A percentile compares a stretch with the other conserved stretches of the same genome.
Evolutionary conservation across 2,113 vertebrate genomes (phyloP).

Genomic region (Pao palembangensis): DNA sequence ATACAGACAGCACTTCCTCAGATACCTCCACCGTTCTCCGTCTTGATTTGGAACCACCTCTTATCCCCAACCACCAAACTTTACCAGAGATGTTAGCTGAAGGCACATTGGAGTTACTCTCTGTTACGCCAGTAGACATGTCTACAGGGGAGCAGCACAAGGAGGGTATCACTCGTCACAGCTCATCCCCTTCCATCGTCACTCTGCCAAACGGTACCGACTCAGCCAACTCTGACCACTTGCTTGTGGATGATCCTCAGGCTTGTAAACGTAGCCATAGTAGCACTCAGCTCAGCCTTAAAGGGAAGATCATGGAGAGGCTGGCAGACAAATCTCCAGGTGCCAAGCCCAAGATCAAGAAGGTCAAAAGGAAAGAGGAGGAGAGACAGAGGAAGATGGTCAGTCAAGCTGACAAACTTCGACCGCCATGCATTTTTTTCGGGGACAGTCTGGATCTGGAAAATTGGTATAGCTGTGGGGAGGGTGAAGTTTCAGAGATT

Average conservation of each 20-base stretch:
- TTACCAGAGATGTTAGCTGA: constrained; percentile 74
- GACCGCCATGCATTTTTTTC: constrained; percentile 89
- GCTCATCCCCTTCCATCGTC: constrained; percentile 90
- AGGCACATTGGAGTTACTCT: constrained; percentile 71
- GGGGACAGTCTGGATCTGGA: constrained; percentile 96
- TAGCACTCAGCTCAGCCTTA: constrained; percentile 92
- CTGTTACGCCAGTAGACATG: constrained; percentile 37
- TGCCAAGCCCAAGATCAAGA: constrained; percentile 94
- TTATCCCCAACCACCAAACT: constrained; percentile 53
- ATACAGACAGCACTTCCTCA: constrained; percentile 74
- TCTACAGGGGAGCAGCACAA: constrained; percentile 71
- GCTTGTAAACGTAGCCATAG: constrained; percentile 89
- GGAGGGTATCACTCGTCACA: constrained; percentile 89
- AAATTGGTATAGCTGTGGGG: constrained; percentile 99
- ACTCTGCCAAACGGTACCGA: constrained; percentile 73
- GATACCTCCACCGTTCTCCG: constrained; percentile 63
- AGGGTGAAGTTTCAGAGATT: constrained; percentile 97
- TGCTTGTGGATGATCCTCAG: constrained; percentile 74
- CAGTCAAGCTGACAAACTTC: constrained; percentile 81
- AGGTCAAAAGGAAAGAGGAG: constrained; percentile 87
- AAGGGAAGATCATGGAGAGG: constrained; percentile 88
- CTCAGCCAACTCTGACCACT: constrained; percentile 66
- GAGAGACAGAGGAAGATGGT: constrained; percentile 84
- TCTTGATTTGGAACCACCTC: constrained; percentile 38
- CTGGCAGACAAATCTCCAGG: constrained; percentile 89